Base-by-base conservation (phyloP, 2,797 vertebrate species). In the Pteronotus mesoamericanus region DNA sequence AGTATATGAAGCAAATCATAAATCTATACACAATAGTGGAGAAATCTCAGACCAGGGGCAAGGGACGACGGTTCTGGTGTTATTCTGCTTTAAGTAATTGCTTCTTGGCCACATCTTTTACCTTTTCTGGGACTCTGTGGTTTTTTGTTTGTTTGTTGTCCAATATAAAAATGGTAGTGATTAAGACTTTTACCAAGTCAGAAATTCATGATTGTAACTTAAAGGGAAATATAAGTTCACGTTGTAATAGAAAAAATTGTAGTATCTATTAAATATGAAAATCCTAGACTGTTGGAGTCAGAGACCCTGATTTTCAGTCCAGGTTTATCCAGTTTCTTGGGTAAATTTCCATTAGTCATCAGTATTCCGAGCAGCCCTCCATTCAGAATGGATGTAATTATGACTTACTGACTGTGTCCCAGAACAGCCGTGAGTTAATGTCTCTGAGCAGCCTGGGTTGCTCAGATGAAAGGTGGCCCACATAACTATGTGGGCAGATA, bases 401-500 rank as follows among this genome's bases (percentile, higher is more conserved):
- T 53, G 84, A 87, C 75, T 96, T 92, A 86, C 72, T 48, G 39
- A 37, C 10, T 85, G 21, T 72, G 61, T 71, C 34, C 39, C 53
- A 91, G 89, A 88, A 39, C 77, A 78, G 22, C n/a, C 66, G 68
- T 26, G 80, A 75, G 57, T 57, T 75, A 48, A 82, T 77, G 34
- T 84, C 37, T 86, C 37, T 55, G 94, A 89, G 83, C 34, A 94
- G 84, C 51, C 69, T 21, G 21, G 75, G 84, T 11, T 44, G 21
- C 37, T 78, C 69, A 86, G 57, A 77, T 32, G 94, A 95, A 95
- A 91, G 59, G 39, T 66, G n/a, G 77, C 71, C n/a, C 57, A 72
- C 15, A 48, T 53, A 91, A 78, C 66, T 46, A 44, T 1, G 11
- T 75, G n/a, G 48, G 61, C 80, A 46, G 26, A 57, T 32, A 72